phyloP scores from a whole-genome alignment of 2,797 vertebrate genomes.

The Etheostoma perlongum region DNA sequence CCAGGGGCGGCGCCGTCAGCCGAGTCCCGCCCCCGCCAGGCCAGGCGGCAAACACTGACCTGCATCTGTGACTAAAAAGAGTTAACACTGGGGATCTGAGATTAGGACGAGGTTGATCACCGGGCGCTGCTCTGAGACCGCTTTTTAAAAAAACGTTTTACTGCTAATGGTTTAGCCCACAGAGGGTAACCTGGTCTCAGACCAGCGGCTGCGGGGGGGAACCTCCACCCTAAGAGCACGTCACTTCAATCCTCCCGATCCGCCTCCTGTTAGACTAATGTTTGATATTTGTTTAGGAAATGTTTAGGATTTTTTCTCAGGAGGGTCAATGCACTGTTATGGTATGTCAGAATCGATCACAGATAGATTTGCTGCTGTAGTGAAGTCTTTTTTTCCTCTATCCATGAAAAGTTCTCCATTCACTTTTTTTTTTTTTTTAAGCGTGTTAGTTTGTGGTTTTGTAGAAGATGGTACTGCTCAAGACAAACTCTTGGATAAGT shows the following conservation, averaged over 20 bases:
- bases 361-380: slow-evolving; percentile 95
- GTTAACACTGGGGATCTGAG: slow-evolving; percentile 80
- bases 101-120: slow-evolving; percentile 55
- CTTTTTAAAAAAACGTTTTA: slow-evolving; percentile 31
- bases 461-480: slow-evolving; percentile 83
- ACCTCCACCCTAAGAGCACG: slow-evolving; percentile 59
- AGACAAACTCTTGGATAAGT: slow-evolving; percentile 77
- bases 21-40: slow-evolving; percentile 44
- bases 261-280: slow-evolving; percentile 83
- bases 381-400: slow-evolving; percentile 77
- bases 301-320: slow-evolving; percentile 85
- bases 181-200: slow-evolving; percentile 73
- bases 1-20: slow-evolving; percentile 53
- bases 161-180: slow-evolving; percentile 68
- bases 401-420: slow-evolving; percentile 85
- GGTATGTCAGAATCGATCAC: slow-evolving; percentile 92
- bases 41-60: slow-evolving; percentile 75
- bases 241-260: slow-evolving; percentile 73
- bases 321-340: slow-evolving; percentile 96
- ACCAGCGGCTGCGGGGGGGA: slow-evolving; percentile 49
- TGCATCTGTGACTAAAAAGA: slow-evolving; percentile 75
- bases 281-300: slow-evolving; percentile 77
- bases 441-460: slow-evolving; percentile 50
- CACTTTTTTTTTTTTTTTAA: slow-evolving; percentile 24
- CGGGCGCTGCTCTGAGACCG: slow-evolving; percentile 65